A percentile compares a stretch with the other conserved stretches of the same genome.
phyloP scores from a whole-genome alignment of 2,113 vertebrate genomes.

The Phalacrocorax brasilianus region DNA sequence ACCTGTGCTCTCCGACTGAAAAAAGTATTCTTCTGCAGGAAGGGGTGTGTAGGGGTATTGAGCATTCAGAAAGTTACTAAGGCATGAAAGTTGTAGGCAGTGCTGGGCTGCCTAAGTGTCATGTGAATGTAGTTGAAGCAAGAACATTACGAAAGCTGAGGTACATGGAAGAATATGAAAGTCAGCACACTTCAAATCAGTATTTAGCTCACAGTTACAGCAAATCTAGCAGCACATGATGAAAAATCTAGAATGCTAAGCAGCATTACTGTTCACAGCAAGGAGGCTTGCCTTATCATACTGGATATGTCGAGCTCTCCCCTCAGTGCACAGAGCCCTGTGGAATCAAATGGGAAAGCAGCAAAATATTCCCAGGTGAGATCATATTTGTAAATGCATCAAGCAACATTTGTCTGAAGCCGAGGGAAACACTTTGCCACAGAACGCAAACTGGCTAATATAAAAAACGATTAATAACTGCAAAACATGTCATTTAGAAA shows the following conservation, averaged over 20 bases:
- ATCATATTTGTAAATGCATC: not conserved
- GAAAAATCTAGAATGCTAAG: slow-evolving; percentile 7
- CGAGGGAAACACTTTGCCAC: not conserved
- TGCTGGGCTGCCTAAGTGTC: not conserved
- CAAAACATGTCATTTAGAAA: not conserved
- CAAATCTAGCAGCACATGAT: not conserved
- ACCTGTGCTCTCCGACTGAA: not conserved
- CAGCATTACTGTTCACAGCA: not conserved
- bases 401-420: not conserved
- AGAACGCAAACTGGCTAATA: not conserved
- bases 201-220: slow-evolving; percentile 11
- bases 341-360: not conserved
- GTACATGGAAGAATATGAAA: not conserved
- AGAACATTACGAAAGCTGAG: not conserved
- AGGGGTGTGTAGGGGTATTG: not conserved
- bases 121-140: not conserved
- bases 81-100: not conserved
- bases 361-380: not conserved
- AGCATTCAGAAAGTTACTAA: not conserved
- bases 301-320: not conserved
- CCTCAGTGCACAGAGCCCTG: not conserved
- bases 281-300: not conserved
- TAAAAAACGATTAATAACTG: not conserved
- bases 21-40: not conserved
- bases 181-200: not conserved